These are phyloP conservation scores for Coelopa pilipes DNA, from an alignment of 2,888 invertebrate species.

Conservation along the genomic window DNA sequence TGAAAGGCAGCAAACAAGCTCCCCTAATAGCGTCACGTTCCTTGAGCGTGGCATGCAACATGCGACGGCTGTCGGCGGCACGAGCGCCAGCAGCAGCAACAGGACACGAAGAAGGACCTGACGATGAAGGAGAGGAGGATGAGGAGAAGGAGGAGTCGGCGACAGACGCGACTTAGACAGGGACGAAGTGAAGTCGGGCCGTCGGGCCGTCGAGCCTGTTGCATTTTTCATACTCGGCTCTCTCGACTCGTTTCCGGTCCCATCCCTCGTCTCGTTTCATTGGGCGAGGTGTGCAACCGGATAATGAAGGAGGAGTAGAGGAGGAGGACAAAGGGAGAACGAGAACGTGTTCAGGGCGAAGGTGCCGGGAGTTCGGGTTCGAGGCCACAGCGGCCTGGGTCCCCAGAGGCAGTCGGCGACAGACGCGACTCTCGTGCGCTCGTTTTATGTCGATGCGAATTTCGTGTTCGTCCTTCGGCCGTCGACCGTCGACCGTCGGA, in stretches of 20 bases:
- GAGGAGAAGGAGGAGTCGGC: neutral
- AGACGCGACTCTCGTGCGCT: slow-evolving; percentile 9
- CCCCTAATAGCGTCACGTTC: slow-evolving; percentile 36
- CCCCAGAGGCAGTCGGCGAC: neutral
- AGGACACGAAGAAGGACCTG: neutral
- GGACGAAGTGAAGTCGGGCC: too few species aligned
- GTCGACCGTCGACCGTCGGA: neutral
- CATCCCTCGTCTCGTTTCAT: slow-evolving; percentile 15
- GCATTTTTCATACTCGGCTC: slow-evolving; percentile 33
- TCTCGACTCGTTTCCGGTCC: slow-evolving; percentile 24
- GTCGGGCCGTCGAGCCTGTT: slow-evolving; percentile 27
- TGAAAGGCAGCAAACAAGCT: slow-evolving; percentile 12
- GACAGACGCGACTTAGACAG: neutral
- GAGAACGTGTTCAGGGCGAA: neutral
- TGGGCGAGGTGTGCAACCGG: slow-evolving; percentile 4
- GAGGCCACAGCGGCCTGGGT: neutral
- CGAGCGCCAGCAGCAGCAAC: neutral
- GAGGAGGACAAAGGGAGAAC: neutral
- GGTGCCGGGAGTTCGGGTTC: neutral
- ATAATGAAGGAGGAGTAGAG: neutral
- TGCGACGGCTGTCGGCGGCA: slow-evolving; percentile 21
- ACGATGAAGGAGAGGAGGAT: neutral
- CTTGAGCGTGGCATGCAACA: slow-evolving; percentile 30
- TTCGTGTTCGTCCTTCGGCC: slow-evolving; percentile 18
- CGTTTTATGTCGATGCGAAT: slow-evolving; percentile 6